These are phyloP conservation scores for Tenthredo notha DNA, from an alignment of 2,888 invertebrate species.

Conservation along the genomic window DNA sequence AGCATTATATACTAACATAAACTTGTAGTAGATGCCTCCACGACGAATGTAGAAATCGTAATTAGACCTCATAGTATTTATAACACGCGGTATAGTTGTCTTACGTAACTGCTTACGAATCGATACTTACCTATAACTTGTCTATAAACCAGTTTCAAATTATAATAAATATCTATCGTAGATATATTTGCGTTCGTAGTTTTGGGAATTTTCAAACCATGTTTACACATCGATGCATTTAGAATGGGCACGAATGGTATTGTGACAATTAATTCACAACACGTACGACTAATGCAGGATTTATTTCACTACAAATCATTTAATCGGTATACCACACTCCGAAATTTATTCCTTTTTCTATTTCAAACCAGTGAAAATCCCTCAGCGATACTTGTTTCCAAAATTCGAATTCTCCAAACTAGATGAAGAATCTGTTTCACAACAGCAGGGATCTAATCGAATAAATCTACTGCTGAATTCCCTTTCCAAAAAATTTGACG, in stretches of 20 bases:
- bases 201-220: background rate
- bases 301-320: background rate
- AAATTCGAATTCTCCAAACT: conserved; percentile 35
- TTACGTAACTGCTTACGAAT: conserved; percentile 38
- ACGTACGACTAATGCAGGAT: background rate
- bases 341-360: background rate
- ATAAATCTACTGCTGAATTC: conserved; percentile 67
- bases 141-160: conserved; percentile 10
- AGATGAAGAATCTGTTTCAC: conserved; percentile 32
- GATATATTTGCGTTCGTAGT: background rate
- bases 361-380: background rate
- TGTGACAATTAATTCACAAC: conserved; percentile 5
- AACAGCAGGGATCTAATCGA: conserved; percentile 59
- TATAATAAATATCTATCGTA: conserved; percentile 4
- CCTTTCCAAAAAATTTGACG: conserved; percentile 61
- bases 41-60: conserved; percentile 32
- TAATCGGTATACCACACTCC: background rate
- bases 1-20: conserved; percentile 27
- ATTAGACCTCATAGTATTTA: conserved; percentile 28
- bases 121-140: conserved; percentile 16
- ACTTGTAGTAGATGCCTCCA: background rate
- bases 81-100: background rate
- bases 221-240: conserved; percentile 4
- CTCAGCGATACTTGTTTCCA: conserved; percentile 18
- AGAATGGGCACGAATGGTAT: background rate